Conservation (phyloP, 2,113 vertebrate species). For the Tupaia tana region DNA sequence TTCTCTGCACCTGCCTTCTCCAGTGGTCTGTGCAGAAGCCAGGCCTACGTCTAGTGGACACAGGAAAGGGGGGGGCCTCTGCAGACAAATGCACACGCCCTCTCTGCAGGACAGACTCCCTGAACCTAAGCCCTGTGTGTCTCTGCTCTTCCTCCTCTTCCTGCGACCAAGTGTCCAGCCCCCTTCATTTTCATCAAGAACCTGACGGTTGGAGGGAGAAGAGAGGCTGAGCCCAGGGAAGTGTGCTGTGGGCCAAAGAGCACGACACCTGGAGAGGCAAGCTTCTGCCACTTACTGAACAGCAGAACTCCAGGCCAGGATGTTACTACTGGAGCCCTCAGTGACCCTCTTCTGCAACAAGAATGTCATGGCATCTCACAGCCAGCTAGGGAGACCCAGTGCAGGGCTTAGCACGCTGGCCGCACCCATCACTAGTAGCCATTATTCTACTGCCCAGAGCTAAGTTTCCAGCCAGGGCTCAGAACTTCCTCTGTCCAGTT, state of each 20-base stretch:
- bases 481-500: background rate
- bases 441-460: background rate
- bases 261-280: background rate
- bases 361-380: background rate
- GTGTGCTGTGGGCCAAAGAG: background rate
- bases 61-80: background rate
- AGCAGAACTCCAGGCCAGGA: background rate
- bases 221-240: background rate
- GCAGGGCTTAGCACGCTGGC: background rate
- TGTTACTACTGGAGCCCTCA: background rate
- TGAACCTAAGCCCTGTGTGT: background rate
- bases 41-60: background rate
- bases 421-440: background rate
- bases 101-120: background rate
- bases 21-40: background rate
- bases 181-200: background rate
- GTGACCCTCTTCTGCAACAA: slow-evolving; percentile 18
- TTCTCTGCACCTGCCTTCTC: background rate
- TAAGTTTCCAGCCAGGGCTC: background rate
- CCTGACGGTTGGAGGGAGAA: background rate
- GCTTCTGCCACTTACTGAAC: background rate
- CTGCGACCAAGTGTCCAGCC: background rate
- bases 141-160: background rate
- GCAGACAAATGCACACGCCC: background rate
- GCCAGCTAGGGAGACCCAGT: background rate